Percentiles rank a stretch among this genome's conserved stretches.
Conservation (phyloP, 2,888 invertebrate genomes). For the Ormia ochracea region DNA sequence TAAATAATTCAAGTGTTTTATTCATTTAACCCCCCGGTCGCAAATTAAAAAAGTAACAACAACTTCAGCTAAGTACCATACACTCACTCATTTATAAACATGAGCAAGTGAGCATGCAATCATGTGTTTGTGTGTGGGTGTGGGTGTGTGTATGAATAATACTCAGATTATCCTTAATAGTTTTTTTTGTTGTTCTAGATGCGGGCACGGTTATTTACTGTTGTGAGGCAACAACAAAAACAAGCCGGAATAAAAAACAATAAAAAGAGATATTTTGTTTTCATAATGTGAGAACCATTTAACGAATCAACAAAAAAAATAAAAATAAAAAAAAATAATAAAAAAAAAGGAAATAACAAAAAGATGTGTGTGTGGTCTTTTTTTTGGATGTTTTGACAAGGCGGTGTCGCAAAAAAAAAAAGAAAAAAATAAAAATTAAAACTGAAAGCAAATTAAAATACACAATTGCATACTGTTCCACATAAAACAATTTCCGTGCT, state of each 20-base stretch:
- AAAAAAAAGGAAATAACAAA: neutral
- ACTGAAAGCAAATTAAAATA: neutral
- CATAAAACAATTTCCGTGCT: neutral
- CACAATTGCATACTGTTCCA: neutral
- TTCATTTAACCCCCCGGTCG: too few relatives aligned
- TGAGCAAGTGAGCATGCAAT: too few relatives aligned
- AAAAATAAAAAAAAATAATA: neutral
- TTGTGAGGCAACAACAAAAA: neutral
- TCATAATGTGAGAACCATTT: conserved; percentile 14
- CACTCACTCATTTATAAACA: too few relatives aligned
- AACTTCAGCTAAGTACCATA: too few relatives aligned
- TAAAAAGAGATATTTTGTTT: neutral
- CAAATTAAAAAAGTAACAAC: too few relatives aligned
- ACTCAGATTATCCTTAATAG: neutral
- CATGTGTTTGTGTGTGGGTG: too few relatives aligned
- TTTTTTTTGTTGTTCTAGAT: neutral
- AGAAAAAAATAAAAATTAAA: too few relatives aligned
- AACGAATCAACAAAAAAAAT: conserved; percentile 3
- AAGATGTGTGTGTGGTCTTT: conserved; percentile 19
- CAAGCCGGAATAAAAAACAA: neutral
- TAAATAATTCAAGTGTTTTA: too few relatives aligned
- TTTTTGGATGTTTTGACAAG: conserved; percentile 4
- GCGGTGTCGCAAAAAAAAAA: neutral
- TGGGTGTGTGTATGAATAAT: too few relatives aligned
- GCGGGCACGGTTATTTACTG: conserved; percentile 3